A percentile compares a stretch with the other conserved stretches of the same genome.
phyloP scores from a whole-genome alignment of 2,888 invertebrate species.

The Melieria omissa region DNA sequence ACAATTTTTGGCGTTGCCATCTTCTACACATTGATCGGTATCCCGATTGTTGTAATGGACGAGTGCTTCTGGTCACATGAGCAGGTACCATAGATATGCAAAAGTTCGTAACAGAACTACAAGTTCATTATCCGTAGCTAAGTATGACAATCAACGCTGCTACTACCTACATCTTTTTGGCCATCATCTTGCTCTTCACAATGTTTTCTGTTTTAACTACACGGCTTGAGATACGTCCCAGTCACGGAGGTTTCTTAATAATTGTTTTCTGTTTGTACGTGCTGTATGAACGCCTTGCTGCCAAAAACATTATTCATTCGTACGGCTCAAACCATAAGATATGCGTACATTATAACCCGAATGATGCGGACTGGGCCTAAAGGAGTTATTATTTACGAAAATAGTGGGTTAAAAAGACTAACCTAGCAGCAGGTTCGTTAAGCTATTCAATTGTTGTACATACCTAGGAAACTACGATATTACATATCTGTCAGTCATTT shows the following conservation, averaged over 20 bases:
- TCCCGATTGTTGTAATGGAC: not conserved
- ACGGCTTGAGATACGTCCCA: conserved; percentile 24
- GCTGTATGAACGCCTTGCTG: not conserved
- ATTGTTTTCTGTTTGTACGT: not conserved
- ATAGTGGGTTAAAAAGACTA: too few relatives aligned
- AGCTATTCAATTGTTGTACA: too few relatives aligned
- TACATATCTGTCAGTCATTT: too few relatives aligned
- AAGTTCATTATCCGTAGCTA: conserved; percentile 5
- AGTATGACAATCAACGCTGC: conserved; percentile 9
- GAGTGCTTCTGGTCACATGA: too few relatives aligned
- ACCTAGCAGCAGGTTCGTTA: too few relatives aligned
- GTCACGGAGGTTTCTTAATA: conserved; percentile 14
- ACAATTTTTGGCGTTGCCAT: not conserved
- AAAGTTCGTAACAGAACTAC: too few relatives aligned
- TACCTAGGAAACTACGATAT: too few relatives aligned
- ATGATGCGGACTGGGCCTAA: conserved; percentile 28
- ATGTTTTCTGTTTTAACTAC: conserved; percentile 9
- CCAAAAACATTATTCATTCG: conserved; percentile 15
- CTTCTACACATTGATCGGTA: not conserved
- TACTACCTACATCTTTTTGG: conserved; percentile 7
- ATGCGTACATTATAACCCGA: not conserved
- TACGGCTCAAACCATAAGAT: conserved; percentile 25
- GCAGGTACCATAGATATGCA: too few relatives aligned
- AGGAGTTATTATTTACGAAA: not conserved
- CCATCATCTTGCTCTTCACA: conserved; percentile 4